These are phyloP conservation scores for Chaetoderma sp. DNA, from an alignment of 2,888 invertebrate species.

Conservation along the genomic window DNA sequence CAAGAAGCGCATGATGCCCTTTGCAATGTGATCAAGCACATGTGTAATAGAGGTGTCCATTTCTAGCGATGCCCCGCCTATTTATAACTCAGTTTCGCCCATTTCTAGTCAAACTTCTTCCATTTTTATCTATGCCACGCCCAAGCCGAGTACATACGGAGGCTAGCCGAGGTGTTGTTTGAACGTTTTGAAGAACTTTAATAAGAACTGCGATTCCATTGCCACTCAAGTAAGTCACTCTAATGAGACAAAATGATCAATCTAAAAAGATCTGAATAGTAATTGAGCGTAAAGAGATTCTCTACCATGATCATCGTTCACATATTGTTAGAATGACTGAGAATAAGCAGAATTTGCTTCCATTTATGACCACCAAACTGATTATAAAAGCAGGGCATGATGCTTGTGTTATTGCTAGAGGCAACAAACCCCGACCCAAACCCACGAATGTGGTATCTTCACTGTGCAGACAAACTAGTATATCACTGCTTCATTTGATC, in stretches of 20 bases:
- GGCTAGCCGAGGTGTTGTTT: too few relatives aligned
- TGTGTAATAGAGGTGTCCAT: too few relatives aligned
- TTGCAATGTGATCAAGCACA: too few relatives aligned
- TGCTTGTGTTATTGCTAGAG: not conserved
- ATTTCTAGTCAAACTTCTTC: too few relatives aligned
- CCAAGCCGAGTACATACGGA: too few relatives aligned
- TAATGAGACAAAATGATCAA: not conserved
- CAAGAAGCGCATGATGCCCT: too few relatives aligned
- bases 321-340: not conserved
- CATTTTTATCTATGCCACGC: too few relatives aligned
- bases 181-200: conserved; percentile 14
- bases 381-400: not conserved
- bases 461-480: not conserved
- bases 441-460: not conserved
- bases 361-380: not conserved
- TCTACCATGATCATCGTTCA: not conserved
- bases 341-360: not conserved
- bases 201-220: not conserved
- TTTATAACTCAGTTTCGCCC: too few relatives aligned
- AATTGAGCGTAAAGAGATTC: not conserved
- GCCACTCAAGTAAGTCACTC: not conserved
- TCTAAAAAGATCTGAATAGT: not conserved
- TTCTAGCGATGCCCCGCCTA: too few relatives aligned
- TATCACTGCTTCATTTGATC: not conserved
- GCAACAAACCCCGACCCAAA: too few relatives aligned